Base-by-base conservation (phyloP, 1,140 invertebrate genomes). In the Caerostris extrusa region DNA sequence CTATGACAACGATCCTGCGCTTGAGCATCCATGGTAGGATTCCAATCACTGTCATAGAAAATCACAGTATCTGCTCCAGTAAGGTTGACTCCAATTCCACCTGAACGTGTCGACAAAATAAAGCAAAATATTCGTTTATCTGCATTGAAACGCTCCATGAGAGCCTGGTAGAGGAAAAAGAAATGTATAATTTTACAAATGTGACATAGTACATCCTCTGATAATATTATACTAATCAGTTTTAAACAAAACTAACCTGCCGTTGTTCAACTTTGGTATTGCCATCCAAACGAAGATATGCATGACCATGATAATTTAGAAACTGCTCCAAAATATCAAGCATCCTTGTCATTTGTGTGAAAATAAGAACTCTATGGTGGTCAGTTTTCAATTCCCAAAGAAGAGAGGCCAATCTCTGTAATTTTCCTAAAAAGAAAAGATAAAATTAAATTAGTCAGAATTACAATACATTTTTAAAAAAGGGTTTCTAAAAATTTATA, bases 261-360 rank as follows among this genome's bases (percentile, higher is more conserved):
- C 99, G 96, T 95, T 98, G 98, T 95, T 99, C 99, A 53, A 99
- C 98, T 95, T 97, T 97, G 4, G 99, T 99, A n/a, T 98, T 98
- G 93, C 99, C 99, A 97, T 99, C 99, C 56, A 99, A 96, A 64
- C 99, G 97, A 90, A 99, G 97, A 97, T 99, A 99, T 95, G 98
- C 98, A 96, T 99, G 98, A 3, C 99, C 99, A 96, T 99, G 99
- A 96, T 98, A 98, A 96, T 98, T 99, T 3, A 99, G 97, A 96
- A 99, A 99, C 14, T 98, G 97, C 96, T 99, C 99, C 12, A 99
- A 96, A 81, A 99, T 98, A 96, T 99, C 99, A 94, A 99, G 96
- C 98, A 99, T 99, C 95, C 98, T 97, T 7, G 99, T 99, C 99
- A 99, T 99, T 97, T 99, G 99, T n/a, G 99, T 99, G 96, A 99